phyloP scores from a whole-genome alignment of 2,888 invertebrate genomes.

The Phengaris arion region DNA sequence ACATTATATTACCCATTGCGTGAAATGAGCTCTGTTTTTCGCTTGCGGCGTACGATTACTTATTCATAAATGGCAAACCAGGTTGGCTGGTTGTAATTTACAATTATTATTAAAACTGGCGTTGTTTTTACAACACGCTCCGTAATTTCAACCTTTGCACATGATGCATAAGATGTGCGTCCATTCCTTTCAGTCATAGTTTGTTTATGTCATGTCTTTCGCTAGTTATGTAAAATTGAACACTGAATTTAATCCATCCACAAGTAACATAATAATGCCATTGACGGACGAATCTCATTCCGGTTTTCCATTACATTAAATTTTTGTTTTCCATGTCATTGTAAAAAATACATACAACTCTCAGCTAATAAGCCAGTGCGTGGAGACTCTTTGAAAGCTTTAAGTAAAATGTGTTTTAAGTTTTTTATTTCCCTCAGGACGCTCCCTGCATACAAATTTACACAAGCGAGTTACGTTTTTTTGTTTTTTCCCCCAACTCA shows the following conservation, averaged over 20 bases:
- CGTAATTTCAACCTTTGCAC: too few species aligned
- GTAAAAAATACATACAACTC: too few species aligned
- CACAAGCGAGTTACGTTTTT: neutral
- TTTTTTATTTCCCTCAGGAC: neutral
- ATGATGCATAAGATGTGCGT: too few species aligned
- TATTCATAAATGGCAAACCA: slow-evolving; percentile 8
- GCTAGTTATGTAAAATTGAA: too few species aligned
- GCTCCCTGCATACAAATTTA: slow-evolving; percentile 11
- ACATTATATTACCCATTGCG: neutral
- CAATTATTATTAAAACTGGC: neutral
- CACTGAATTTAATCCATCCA: too few species aligned
- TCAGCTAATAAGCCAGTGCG: neutral
- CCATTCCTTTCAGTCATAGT: too few species aligned
- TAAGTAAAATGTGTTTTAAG: slow-evolving; percentile 6
- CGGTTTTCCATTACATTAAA: too few species aligned
- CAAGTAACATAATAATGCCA: too few species aligned
- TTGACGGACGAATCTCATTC: too few species aligned
- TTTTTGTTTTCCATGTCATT: too few species aligned
- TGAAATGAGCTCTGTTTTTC: neutral
- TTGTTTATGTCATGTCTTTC: too few species aligned
- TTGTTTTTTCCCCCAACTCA: neutral
- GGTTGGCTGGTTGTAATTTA: neutral
- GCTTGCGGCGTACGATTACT: neutral
- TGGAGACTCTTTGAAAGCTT: slow-evolving; percentile 3
- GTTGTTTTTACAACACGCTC: neutral